Conservation (phyloP, 2,797 vertebrate species). For the Anguilla marmorata region DNA sequence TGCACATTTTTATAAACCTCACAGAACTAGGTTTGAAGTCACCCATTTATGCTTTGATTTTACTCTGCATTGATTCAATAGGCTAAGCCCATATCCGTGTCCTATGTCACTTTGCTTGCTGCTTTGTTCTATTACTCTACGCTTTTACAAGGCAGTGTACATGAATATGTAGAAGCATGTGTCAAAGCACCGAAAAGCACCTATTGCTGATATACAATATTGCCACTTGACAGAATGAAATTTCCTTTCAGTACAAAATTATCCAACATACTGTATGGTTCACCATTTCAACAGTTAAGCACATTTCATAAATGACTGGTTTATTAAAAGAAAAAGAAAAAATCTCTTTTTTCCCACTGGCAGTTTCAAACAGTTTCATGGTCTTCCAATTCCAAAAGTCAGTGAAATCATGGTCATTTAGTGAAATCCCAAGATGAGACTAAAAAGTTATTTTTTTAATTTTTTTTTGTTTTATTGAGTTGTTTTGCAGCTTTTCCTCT, state of each 20-base stretch:
- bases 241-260: conserved; percentile 1
- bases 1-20: conserved; percentile 52
- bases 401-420: neutral
- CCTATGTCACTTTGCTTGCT: neutral
- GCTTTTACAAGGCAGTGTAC: neutral
- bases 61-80: neutral
- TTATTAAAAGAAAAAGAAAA: neutral
- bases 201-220: neutral
- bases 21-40: conserved; percentile 33
- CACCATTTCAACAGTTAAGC: neutral
- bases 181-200: conserved; percentile 1
- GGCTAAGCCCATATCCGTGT: neutral
- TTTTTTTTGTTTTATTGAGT: neutral
- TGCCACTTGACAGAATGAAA: neutral
- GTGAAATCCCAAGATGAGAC: neutral
- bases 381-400: neutral
- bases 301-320: neutral
- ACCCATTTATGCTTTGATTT: neutral
- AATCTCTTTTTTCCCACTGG: neutral
- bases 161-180: neutral
- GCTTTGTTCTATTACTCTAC: neutral
- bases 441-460: neutral
- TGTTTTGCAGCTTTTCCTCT: conserved; percentile 4
- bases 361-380: neutral
- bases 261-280: neutral